Evolutionary conservation across 92 coral and sea anemone genomes (phyloP), one percentile per base, ranked within the genome.

Genomic region (Chrysogorgia sp.): DNA sequence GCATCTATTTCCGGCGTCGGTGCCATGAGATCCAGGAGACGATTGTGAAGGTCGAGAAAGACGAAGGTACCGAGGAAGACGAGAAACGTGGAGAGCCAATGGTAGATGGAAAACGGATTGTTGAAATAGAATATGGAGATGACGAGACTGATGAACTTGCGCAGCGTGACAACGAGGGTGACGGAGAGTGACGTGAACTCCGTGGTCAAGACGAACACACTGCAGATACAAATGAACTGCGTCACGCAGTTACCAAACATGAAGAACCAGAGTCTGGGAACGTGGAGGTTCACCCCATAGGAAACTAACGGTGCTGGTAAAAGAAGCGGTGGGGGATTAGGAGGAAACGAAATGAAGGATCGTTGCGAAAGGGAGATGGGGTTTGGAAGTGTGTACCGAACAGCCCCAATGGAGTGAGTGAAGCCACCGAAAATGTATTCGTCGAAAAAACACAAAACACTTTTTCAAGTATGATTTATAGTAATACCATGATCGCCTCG

Each of bases 111-210:
- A 67, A 94, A 94, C 0, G 98, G 97, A 70, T 94, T 91, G 48
- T 65, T 47, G 77, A 94, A 94, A 84, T 85, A 91, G 72, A 83
- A 91, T 29, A 94, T 89, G 0, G 97, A 91, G 61, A 94, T 81
- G 75, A 94, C 58, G 25, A 94, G 86, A 77, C 96, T 94, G 74
- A 85, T 58, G 77, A 94, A 94, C 90, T 94, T 94, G 74, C 98
- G 94, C 25, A 94, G 90, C 43, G 98, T 94, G 74, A 89, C 80
- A 34, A 94, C 94, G 10, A 94, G 92, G 34, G 98, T 94, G 82
- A 94, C 98, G 52, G 98, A 89, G 49, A 94, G 86, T 15, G 98
- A 94, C 15, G 96, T 80, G 80, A 89, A 86, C 72, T 94, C 98
- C 75, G 98, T 91, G 70, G 97, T 91, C 81, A 94, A 88, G 21